A percentile compares a stretch with the other conserved stretches of the same genome.
Conservation (phyloP, 2,888 invertebrate genomes). For the Toxonevra muliebris region DNA sequence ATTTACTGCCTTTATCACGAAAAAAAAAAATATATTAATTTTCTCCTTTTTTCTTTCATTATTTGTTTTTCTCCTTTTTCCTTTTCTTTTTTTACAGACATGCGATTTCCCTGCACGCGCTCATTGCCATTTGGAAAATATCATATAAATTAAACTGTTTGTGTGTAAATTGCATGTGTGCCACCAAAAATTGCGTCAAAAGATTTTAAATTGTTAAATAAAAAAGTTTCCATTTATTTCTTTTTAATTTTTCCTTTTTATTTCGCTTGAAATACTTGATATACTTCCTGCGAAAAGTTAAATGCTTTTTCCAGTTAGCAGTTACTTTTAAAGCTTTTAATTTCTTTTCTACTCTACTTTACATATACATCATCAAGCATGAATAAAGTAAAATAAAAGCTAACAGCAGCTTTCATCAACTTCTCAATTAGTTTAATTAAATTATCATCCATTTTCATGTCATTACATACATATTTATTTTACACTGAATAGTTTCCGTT, state of each 20-base stretch:
- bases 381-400: neutral
- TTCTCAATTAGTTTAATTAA: conserved; percentile 20
- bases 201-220: too few relatives aligned
- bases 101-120: conserved; percentile 34
- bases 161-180: neutral
- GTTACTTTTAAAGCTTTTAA: neutral
- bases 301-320: neutral
- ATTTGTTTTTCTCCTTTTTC: neutral
- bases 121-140: conserved; percentile 25
- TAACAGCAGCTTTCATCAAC: neutral
- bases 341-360: neutral
- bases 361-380: neutral
- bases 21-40: too few relatives aligned
- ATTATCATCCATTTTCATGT: conserved; percentile 19
- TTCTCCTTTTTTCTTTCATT: neutral
- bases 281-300: too few relatives aligned
- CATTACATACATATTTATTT: conserved; percentile 25
- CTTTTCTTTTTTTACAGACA: conserved; percentile 17
- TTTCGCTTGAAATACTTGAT: too few relatives aligned
- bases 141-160: neutral
- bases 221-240: too few relatives aligned
- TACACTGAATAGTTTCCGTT: too few relatives aligned
- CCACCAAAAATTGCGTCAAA: too few relatives aligned
- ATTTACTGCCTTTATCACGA: too few relatives aligned
- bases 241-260: too few relatives aligned